Evolutionary conservation across 2,797 vertebrate genomes (phyloP), one percentile per base, ranked within the genome.

Genomic region (Bradypodion pumilum): DNA sequence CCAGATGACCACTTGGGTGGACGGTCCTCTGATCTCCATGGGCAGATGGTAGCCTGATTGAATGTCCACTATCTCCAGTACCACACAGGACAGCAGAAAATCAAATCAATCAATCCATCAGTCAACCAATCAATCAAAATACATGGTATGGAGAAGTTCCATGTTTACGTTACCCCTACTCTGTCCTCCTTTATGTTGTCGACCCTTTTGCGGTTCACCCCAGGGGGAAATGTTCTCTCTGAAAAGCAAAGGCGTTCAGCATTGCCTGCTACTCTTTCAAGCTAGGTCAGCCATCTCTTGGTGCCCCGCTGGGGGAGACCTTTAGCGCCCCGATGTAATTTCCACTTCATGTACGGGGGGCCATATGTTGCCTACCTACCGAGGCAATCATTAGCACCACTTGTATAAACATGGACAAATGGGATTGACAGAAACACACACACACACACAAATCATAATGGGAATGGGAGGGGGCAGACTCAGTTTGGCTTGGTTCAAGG

Each of bases 241-340:
- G 40, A 65, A n/a, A 5, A n/a, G n/a, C n/a, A n/a, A 27, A 77
- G 59, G 37, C 1, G 15, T 29, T 9, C 29, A 7, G 7, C n/a
- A 10, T 79, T n/a, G n/a, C n/a, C 77, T 79, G 7, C 19, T 35
- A 79, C n/a, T 37, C 25, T 25, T 40, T 16, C 42, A 78, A 44
- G 90, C 85, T 82, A 81, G 89, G 87, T 90, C 90, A 92, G 25
- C 90, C 84, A 25, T 0, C 85, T 73, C 84, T 79, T 83, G 1
- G 35, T 90, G 89, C 90, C n/a, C n/a, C 86, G 63, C 74, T 86
- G 89, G 27, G 63, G 88, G 52, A n/a, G 86, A 84, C 40, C 77
- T 10, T 0, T 13, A 82, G 76, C 86, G 46, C 74, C 87, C 73
- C 63, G 74, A 86, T 83, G 77, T 52, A 80, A 86, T 90, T 85